A percentile compares a stretch with the other conserved stretches of the same genome.
Evolutionary conservation across 2,113 vertebrate species (phyloP).

Genomic region (Aix galericulata): DNA sequence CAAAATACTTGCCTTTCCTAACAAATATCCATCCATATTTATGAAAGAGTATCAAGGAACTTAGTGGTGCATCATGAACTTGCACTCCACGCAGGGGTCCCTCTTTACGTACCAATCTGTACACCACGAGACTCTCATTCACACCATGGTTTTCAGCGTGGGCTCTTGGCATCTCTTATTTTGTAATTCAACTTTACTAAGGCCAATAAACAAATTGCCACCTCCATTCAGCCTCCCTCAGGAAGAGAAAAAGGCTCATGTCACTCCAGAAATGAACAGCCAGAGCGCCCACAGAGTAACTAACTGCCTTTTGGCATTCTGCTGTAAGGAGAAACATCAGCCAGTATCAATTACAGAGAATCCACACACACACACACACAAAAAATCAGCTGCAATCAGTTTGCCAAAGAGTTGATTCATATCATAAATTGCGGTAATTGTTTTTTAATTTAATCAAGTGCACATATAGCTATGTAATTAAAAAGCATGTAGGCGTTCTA

Average conservation of each 20-base stretch:
- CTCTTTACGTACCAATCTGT: neutral
- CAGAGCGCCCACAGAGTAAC: neutral
- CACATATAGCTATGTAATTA: neutral
- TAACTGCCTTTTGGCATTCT: neutral
- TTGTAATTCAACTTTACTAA: neutral
- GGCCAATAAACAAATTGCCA: neutral
- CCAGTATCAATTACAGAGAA: neutral
- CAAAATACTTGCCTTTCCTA: neutral
- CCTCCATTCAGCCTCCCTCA: neutral
- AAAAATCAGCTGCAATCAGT: neutral
- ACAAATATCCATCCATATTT: neutral
- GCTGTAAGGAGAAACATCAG: neutral
- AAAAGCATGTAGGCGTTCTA: neutral
- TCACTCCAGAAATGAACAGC: neutral
- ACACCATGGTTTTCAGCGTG: neutral
- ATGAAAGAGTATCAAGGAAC: neutral
- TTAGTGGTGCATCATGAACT: neutral
- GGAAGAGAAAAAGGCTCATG: neutral
- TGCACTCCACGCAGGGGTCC: neutral
- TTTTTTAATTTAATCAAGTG: conserved; percentile 40
- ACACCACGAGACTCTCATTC: neutral
- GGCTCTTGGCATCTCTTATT: neutral
- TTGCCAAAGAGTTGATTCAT: neutral
- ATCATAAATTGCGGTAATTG: neutral
- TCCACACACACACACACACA: neutral